Evolutionary conservation across 2,888 invertebrate genomes (phyloP).

Genomic region (Disparrhopalites patrizii): DNA sequence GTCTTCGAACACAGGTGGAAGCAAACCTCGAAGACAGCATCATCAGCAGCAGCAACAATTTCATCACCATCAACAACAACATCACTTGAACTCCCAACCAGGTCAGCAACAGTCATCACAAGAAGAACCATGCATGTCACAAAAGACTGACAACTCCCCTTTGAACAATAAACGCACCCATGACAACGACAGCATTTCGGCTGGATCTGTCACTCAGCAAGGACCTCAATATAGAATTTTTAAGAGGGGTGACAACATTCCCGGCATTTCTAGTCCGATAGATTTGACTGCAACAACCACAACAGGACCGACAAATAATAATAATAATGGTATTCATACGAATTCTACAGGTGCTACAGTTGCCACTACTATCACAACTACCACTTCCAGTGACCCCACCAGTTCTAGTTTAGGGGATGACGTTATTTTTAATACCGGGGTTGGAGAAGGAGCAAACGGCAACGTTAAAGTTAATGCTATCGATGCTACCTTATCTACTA

Average conservation of each 20-base stretch:
- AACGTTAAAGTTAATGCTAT: neutral
- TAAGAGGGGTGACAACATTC: slow-evolving; percentile 43
- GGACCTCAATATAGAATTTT: slow-evolving; percentile 45
- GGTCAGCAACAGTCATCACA: neutral
- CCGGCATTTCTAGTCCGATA: slow-evolving; percentile 39
- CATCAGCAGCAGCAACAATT: neutral
- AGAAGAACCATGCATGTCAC: neutral
- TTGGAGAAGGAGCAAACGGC: neutral
- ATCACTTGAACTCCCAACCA: neutral
- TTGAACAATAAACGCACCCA: neutral
- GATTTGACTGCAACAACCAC: slow-evolving; percentile 7
- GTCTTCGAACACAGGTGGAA: neutral
- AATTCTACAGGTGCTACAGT: neutral
- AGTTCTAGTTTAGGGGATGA: too few relatives aligned
- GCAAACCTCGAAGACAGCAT: neutral
- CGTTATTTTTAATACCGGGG: neutral
- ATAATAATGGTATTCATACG: neutral
- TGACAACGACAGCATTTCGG: neutral
- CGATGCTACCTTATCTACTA: neutral
- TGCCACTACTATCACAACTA: too few relatives aligned
- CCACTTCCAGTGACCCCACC: neutral
- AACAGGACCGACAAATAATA: too few relatives aligned
- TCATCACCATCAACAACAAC: neutral
- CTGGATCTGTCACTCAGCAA: neutral
- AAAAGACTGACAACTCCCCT: neutral